phyloP scores from a whole-genome alignment of 2,113 vertebrate species.

The Trichechus manatus region DNA sequence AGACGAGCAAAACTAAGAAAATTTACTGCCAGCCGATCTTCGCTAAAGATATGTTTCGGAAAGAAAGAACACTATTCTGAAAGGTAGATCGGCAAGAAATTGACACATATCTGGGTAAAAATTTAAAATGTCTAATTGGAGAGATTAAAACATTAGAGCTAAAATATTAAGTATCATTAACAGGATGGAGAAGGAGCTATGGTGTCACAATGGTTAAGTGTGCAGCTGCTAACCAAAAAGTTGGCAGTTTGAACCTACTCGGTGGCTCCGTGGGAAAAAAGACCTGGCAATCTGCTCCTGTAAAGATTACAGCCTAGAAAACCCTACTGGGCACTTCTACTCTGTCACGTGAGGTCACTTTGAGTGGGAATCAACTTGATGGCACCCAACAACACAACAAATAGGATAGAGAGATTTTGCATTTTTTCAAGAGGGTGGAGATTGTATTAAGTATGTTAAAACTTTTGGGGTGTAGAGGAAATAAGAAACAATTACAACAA shows the following conservation, averaged over 20 bases:
- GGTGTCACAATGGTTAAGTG: neutral
- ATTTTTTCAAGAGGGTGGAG: neutral
- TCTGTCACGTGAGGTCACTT: neutral
- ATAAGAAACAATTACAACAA: neutral
- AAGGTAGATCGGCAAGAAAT: neutral
- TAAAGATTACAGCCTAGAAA: neutral
- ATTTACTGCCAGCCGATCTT: neutral
- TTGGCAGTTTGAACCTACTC: no score
- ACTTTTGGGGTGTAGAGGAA: neutral
- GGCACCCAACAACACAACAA: neutral
- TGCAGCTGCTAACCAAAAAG: neutral
- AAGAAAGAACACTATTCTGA: neutral
- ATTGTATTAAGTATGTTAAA: neutral
- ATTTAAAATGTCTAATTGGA: neutral
- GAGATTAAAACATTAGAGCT: neutral
- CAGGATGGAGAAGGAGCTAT: neutral
- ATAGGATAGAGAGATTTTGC: neutral
- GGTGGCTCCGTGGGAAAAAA: neutral
- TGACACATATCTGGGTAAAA: neutral
- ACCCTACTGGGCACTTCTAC: neutral
- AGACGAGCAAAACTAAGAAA: neutral
- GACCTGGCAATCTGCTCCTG: neutral
- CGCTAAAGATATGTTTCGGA: neutral
- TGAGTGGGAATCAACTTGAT: neutral
- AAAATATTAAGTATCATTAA: neutral